These are phyloP conservation scores for Cyclura pinguis DNA, from an alignment of 2,797 vertebrate species.

Conservation along the genomic window DNA sequence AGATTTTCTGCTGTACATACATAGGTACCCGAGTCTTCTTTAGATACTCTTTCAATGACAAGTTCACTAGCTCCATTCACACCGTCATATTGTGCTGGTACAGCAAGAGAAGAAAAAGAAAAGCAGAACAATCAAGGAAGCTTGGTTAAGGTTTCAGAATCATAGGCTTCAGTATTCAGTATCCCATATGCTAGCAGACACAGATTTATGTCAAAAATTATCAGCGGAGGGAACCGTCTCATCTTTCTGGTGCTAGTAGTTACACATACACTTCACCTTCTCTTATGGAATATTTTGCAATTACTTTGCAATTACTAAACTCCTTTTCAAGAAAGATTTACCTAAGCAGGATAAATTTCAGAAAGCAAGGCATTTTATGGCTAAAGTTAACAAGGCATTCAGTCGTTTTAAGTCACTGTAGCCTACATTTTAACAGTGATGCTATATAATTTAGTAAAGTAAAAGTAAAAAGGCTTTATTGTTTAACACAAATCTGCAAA, in stretches of 20 bases:
- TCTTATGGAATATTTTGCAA: background rate
- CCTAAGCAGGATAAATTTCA: background rate
- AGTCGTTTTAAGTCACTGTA: background rate
- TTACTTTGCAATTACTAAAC: background rate
- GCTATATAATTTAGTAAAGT: background rate
- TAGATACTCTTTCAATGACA: slow-evolving; percentile 90
- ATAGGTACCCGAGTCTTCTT: slow-evolving; percentile 92
- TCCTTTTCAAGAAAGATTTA: background rate
- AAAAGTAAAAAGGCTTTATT: background rate
- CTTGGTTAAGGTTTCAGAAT: too few relatives aligned
- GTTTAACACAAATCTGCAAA: background rate
- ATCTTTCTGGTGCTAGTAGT: background rate
- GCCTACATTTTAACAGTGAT: background rate
- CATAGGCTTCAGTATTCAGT: background rate
- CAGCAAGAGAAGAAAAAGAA: slow-evolving; percentile 45
- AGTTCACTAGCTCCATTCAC: slow-evolving; percentile 89
- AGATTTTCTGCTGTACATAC: slow-evolving; percentile 92
- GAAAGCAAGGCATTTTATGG: background rate
- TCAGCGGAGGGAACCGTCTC: background rate
- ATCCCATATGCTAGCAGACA: background rate
- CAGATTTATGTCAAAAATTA: background rate
- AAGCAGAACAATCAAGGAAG: background rate
- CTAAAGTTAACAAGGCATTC: background rate
- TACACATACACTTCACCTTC: background rate
- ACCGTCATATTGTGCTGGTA: slow-evolving; percentile 85